Percentiles rank a stretch among this genome's conserved stretches.
These are phyloP conservation scores for Azorinus chamasolen DNA, from an alignment of 2,888 invertebrate genomes.

Conservation along the genomic window DNA sequence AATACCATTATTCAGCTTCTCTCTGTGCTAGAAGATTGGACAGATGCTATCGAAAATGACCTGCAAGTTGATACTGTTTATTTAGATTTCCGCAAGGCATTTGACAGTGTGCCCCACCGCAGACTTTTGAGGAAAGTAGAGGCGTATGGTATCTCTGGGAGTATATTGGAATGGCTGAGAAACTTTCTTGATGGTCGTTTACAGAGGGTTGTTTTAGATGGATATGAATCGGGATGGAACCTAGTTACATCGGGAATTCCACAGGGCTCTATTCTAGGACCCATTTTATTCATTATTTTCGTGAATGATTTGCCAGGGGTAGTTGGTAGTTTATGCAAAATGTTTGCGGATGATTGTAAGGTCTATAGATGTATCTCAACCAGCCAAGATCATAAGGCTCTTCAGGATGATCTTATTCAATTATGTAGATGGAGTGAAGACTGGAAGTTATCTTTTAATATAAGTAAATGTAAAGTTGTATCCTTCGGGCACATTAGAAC, in stretches of 20 bases:
- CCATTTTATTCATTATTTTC: constrained; percentile 14
- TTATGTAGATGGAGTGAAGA: constrained; percentile 18
- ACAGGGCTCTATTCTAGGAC: constrained; percentile 18
- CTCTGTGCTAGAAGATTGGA: constrained; percentile 18
- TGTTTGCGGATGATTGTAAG: too few relatives aligned
- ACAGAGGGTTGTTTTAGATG: constrained; percentile 9
- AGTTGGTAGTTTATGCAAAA: too few relatives aligned
- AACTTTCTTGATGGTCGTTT: constrained; percentile 2
- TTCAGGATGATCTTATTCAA: constrained; percentile 1
- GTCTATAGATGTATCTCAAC: too few relatives aligned
- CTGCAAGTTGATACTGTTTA: constrained; percentile 18
- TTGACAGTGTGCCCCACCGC: constrained; percentile 21
- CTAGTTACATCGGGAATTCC: too few relatives aligned
- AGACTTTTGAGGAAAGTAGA: constrained; percentile 9
- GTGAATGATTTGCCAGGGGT: constrained; percentile 9
- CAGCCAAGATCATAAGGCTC: too few relatives aligned
- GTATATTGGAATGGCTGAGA: constrained; percentile 5
- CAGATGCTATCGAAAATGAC: constrained; percentile 12
- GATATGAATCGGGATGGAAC: too few relatives aligned
- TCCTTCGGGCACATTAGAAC: neutral
- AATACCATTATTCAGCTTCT: constrained; percentile 12
- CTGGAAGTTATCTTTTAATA: constrained; percentile 32
- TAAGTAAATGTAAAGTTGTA: constrained; percentile 22
- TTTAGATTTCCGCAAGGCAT: constrained; percentile 22
- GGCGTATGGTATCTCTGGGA: constrained; percentile 12